phyloP scores from a whole-genome alignment of 1,140 invertebrate genomes.

The Schlechtendalia chinensis region DNA sequence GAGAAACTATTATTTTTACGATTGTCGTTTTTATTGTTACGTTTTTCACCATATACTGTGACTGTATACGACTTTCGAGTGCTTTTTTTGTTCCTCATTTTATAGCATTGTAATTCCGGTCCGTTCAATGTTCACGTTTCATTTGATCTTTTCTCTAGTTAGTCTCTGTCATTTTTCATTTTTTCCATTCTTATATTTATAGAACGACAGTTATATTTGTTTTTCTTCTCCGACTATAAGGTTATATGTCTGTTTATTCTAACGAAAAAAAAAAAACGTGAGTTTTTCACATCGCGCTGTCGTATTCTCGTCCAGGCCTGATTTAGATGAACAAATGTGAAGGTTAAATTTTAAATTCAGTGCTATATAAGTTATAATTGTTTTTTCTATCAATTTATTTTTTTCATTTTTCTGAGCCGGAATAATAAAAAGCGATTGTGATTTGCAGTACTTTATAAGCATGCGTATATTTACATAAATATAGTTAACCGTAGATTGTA shows the following conservation, averaged over 20 bases:
- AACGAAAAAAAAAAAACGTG: neutral
- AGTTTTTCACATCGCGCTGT: neutral
- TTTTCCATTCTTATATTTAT: neutral
- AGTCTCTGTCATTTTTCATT: neutral
- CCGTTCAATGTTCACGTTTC: neutral
- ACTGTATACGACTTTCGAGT: neutral
- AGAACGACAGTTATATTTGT: neutral
- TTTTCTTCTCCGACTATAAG: neutral
- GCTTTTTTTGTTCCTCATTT: neutral
- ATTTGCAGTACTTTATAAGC: no score
- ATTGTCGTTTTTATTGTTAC: no score
- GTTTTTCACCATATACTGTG: no score
- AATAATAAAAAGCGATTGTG: no score
- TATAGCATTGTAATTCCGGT: neutral
- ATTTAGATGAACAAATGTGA: no score
- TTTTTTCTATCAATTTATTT: no score
- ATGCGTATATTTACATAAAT: no score
- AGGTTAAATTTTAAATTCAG: no score
- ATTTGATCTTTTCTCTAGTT: neutral
- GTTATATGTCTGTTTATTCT: neutral
- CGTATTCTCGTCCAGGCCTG: neutral
- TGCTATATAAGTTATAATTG: no score
- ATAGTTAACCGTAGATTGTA: no score
- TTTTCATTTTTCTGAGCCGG: no score
- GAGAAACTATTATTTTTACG: no score